Evolutionary conservation across 2,888 invertebrate species (phyloP), one percentile per base, ranked within the genome.

Genomic region (Patella pellucida): DNA sequence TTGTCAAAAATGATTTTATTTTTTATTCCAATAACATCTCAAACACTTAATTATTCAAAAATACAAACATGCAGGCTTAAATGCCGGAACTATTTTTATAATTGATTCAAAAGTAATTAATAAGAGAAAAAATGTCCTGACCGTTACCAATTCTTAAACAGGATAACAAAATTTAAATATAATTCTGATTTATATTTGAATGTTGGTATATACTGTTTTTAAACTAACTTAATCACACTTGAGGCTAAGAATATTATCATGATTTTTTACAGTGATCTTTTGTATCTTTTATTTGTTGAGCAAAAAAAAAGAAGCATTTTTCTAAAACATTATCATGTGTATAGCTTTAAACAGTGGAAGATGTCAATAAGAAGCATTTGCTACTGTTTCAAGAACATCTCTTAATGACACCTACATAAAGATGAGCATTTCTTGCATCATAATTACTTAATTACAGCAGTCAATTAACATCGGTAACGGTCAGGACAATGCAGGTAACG

Each of bases 1-100:
- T 27, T 27, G 27, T 27, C 27, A 27, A 27, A 27, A 27, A 27
- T 27, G 27, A 27, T 27, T 68, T 68, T 68, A 31, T 31, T 68
- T 68, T 68, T 68, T 68, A 68, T 68, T 68, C 19, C n/a, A 68
- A 68, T 68, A 68, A 68, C 68, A 68, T 68, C 68, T 68, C n/a
- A 68, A 68, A 68, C 68, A 68, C 19, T 68, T n/a, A 68, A 68
- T 68, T 68, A n/a, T 68, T 68, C 68, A 68, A 68, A 68, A 68
- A 68, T 68, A 68, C 68, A 68, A 68, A 68, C 19, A n/a, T 68
- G 68, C 68, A 68, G 68, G 68, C 68, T 68, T 68, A 68, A 68
- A 68, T 68, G 68, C 19, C 19, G 19, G 16, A 68, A 68, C 19
- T 68, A 68, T 68, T n/a, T n/a, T n/a, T 68, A 31, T 68, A 68